Base-by-base conservation (phyloP, 1,140 invertebrate genomes). In the Drosophila chauvacae region DNA sequence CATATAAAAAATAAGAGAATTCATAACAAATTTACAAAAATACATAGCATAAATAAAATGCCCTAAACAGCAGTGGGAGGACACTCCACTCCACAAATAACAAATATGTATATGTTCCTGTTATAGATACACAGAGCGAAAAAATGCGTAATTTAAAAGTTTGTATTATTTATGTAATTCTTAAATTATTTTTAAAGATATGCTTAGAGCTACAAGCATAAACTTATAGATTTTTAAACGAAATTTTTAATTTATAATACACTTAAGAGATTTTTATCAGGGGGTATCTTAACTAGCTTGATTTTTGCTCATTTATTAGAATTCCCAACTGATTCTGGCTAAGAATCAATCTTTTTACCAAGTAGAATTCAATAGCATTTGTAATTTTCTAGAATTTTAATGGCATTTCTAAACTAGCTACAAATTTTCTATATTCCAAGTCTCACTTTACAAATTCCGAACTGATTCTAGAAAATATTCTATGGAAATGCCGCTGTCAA, bases 21-120 rank as follows among this genome's bases (percentile, higher is more conserved):
- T 55, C 77, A 85, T 86, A 81, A 79, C 72, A 85, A 80, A 85
- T 86, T 83, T 84, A 78, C 58, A 81, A 56, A 81, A 64, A 77
- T 62, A 63, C 61, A 82, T 51, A 62, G 79, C 83, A 87, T 86
- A 83, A 86, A 86, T 86, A 87, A 82, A 77, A 87, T 76, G 45
- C 65, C 53, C 61, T 68, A 65, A 73, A 53, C 60, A 82, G 63
- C 65, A 30, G 48, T 11, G 47, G 26, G 26, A 9, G 47, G 16
- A 9, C 23, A 13, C n/a, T 2, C 48, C 48, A 28, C 16, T 41
- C 20, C 20, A 16, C n/a, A 48, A 14, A 42, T 14, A 35, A 10
- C 13, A 48, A 42, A 18, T 30, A 33, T 57, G 14, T 30, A 30
- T 7, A 30, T 6, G 3, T 53, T 35, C 30, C 20, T 53, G 4